A percentile compares a stretch with the other conserved stretches of the same genome.
Evolutionary conservation across 2,113 vertebrate species (phyloP).

Genomic region (Solea senegalensis): DNA sequence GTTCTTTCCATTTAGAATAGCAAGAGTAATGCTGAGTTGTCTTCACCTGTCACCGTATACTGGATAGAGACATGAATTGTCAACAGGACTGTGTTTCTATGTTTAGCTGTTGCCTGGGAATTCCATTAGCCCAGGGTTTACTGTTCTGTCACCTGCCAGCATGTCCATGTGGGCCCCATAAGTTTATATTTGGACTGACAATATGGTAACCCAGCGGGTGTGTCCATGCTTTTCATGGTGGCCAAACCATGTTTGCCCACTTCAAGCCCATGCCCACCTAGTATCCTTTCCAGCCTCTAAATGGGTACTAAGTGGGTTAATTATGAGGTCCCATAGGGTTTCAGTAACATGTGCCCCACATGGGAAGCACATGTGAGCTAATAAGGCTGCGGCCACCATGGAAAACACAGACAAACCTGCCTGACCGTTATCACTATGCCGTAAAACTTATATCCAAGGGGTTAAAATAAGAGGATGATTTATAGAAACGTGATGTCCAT

Average conservation of each 20-base stretch:
- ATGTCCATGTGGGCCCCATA: too few species aligned
- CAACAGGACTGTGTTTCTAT: conserved; percentile 17
- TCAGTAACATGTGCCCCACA: background rate
- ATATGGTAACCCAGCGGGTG: too few species aligned
- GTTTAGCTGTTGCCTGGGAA: conserved; percentile 15
- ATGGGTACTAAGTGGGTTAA: too few species aligned
- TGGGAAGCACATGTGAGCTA: too few species aligned
- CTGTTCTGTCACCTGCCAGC: conserved; percentile 11
- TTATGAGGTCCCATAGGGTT: too few species aligned
- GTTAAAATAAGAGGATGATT: conserved; percentile 14
- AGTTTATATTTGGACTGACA: too few species aligned
- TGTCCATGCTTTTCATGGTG: too few species aligned
- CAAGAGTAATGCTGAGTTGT: background rate
- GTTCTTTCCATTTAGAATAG: background rate
- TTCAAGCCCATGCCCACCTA: too few species aligned
- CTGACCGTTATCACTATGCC: conserved; percentile 20
- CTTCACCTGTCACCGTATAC: background rate
- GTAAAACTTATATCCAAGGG: background rate
- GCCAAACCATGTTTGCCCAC: too few species aligned
- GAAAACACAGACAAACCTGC: background rate
- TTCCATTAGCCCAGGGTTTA: conserved; percentile 19
- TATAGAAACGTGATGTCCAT: background rate
- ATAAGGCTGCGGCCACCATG: too few species aligned
- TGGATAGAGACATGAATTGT: conserved; percentile 25
- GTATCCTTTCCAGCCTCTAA: too few species aligned